These are phyloP conservation scores for Xiphydria camelus DNA, from an alignment of 2,888 invertebrate genomes.

Conservation along the genomic window DNA sequence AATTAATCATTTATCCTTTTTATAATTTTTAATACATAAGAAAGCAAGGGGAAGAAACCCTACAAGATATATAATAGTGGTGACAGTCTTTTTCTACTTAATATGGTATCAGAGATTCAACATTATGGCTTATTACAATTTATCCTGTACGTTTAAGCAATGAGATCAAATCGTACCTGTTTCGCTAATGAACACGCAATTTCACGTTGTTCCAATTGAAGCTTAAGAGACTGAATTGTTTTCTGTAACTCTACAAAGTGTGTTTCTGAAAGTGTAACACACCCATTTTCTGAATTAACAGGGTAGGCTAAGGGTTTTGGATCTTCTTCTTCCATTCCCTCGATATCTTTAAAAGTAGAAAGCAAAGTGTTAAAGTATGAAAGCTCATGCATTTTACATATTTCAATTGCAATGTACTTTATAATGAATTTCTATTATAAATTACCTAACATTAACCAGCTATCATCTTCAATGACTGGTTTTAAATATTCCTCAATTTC, in stretches of 20 bases:
- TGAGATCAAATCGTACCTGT: conserved; percentile 46
- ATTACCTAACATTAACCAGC: conserved; percentile 82
- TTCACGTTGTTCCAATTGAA: conserved; percentile 63
- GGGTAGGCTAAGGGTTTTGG: conserved; percentile 61
- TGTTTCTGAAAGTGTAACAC: conserved; percentile 65
- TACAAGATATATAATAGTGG: too few species aligned
- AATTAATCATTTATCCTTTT: conserved; percentile 1
- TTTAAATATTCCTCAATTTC: conserved; percentile 76
- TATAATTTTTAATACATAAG: not conserved
- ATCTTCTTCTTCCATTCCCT: conserved; percentile 36
- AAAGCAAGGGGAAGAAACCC: too few species aligned
- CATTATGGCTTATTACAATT: too few species aligned
- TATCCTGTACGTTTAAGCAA: too few species aligned
- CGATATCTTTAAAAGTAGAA: conserved; percentile 34
- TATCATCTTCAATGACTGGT: conserved; percentile 73
- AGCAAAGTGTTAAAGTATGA: too few species aligned
- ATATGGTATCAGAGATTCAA: too few species aligned
- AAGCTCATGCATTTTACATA: not conserved
- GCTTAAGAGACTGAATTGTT: conserved; percentile 63
- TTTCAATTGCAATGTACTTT: not conserved
- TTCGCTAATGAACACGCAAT: conserved; percentile 46
- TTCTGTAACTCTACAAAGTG: conserved; percentile 66
- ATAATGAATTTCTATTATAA: conserved; percentile 9
- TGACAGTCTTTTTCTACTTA: too few species aligned
- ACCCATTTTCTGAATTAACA: conserved; percentile 66